Percentiles rank a stretch among this genome's conserved stretches.
phyloP scores from a whole-genome alignment of 2,888 invertebrate species.

The Hypercompe scribonia region DNA sequence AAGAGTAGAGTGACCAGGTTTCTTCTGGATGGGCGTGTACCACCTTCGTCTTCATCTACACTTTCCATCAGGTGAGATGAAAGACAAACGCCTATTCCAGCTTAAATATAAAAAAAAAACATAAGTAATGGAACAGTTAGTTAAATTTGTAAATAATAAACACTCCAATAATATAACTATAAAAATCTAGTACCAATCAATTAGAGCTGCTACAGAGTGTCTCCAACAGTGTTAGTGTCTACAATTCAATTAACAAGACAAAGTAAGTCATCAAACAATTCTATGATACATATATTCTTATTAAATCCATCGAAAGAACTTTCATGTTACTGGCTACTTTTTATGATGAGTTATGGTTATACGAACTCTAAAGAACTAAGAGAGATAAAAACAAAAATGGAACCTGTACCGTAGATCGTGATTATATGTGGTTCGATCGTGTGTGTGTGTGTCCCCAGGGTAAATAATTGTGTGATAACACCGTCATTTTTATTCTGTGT shows the following conservation, averaged over 20 bases:
- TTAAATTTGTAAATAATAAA: no score
- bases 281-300: not conserved
- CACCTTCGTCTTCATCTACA: no score
- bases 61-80: no score
- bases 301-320: not conserved
- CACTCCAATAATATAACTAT: not conserved
- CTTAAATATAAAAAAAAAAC: no score
- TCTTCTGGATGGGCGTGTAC: no score
- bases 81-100: no score
- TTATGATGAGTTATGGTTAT: not conserved
- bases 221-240: not conserved
- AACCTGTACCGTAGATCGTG: not conserved
- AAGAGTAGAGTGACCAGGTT: no score
- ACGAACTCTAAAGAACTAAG: not conserved
- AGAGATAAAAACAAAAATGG: not conserved
- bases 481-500: no score
- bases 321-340: not conserved
- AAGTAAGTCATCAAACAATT: not conserved
- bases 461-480: no score
- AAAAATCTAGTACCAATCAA: not conserved
- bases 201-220: not conserved
- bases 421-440: not conserved
- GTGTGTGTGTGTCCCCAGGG: no score
- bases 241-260: slow-evolving; percentile 12
- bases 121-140: no score